These are phyloP conservation scores for Ptychoptera albimana DNA, from an alignment of 2,888 invertebrate species.

Conservation along the genomic window DNA sequence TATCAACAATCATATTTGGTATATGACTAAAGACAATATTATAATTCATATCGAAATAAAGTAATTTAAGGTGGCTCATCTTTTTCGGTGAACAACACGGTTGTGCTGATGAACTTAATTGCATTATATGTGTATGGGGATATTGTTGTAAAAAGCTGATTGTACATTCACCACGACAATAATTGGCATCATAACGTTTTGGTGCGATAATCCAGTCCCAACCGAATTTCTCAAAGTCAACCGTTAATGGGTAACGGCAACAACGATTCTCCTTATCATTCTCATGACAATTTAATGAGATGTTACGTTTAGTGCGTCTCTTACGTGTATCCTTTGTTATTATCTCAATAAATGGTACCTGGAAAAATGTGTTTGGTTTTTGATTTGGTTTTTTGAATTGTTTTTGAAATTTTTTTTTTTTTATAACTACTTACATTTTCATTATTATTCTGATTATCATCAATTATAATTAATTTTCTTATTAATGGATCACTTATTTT, in stretches of 20 bases:
- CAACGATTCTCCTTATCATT: slow-evolving; percentile 58
- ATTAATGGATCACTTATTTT: slow-evolving; percentile 47
- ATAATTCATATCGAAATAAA: slow-evolving; percentile 79
- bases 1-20: slow-evolving; percentile 88
- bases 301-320: slow-evolving; percentile 56
- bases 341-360: slow-evolving; percentile 28
- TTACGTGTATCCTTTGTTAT: slow-evolving; percentile 28
- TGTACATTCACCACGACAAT: slow-evolving; percentile 90
- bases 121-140: slow-evolving; percentile 76
- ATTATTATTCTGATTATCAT: slow-evolving; percentile 34
- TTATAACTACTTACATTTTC: slow-evolving; percentile 25
- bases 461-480: slow-evolving; percentile 50
- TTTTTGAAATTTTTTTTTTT: background rate
- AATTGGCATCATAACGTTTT: slow-evolving; percentile 85
- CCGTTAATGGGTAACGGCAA: slow-evolving; percentile 83
- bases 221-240: slow-evolving; percentile 75
- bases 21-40: slow-evolving; percentile 77
- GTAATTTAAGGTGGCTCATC: slow-evolving; percentile 75
- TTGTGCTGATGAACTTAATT: slow-evolving; percentile 65
- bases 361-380: background rate
- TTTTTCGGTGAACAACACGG: slow-evolving; percentile 88
- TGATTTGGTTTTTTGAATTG: background rate
- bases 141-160: slow-evolving; percentile 74
- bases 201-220: slow-evolving; percentile 98
- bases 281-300: slow-evolving; percentile 72